Conservation (phyloP, 2,888 invertebrate genomes). For the Dasypolia templi region DNA sequence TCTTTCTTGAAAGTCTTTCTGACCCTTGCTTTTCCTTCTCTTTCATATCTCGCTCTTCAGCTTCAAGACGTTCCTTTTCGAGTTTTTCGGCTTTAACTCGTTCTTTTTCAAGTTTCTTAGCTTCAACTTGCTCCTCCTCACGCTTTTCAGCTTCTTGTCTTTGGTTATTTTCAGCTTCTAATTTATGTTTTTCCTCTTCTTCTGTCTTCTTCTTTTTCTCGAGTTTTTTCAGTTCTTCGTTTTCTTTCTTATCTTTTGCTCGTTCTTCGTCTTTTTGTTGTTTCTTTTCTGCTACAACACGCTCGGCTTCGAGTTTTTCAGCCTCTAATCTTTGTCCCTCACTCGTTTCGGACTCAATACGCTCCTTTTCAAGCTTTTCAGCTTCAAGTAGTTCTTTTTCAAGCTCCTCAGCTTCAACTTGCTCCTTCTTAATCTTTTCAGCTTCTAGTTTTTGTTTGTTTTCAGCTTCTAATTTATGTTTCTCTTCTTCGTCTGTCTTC, state of each 20-base stretch:
- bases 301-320: no score
- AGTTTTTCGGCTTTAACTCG: neutral
- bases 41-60: neutral
- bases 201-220: no score
- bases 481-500: neutral
- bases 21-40: neutral
- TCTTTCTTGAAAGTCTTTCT: neutral
- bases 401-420: neutral
- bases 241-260: no score
- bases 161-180: no score
- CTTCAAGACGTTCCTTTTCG: neutral
- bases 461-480: neutral
- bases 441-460: neutral
- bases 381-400: neutral
- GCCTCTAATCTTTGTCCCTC: neutral
- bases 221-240: no score
- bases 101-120: neutral
- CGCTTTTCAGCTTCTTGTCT: neutral
- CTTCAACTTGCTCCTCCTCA: neutral
- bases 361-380: neutral
- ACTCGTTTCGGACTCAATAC: neutral
- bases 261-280: no score
- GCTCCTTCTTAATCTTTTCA: neutral
- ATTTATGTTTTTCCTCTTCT: no score
- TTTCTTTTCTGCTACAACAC: no score